These are phyloP conservation scores for Oligia strigilis DNA, from an alignment of 2,888 invertebrate species.

Conservation along the genomic window DNA sequence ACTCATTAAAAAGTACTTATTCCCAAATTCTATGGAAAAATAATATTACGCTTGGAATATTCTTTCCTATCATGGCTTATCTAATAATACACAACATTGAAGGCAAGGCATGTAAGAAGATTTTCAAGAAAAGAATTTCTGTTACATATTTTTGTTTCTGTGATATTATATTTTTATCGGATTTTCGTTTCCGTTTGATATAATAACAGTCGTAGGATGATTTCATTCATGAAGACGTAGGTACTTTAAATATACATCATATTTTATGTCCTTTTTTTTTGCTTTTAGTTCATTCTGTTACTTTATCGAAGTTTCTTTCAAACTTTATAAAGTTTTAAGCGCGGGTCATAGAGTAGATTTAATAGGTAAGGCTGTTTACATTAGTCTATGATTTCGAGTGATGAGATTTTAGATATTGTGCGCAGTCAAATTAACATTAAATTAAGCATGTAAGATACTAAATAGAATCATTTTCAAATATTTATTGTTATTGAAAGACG, in stretches of 20 bases:
- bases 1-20: neutral
- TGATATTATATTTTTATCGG: too few species aligned
- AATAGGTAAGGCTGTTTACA: neutral
- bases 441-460: neutral
- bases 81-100: too few species aligned
- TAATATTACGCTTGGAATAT: too few species aligned
- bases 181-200: neutral
- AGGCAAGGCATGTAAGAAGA: too few species aligned
- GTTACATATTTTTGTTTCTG: too few species aligned
- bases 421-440: neutral
- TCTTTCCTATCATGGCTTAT: too few species aligned
- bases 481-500: neutral
- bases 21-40: neutral
- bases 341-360: slow-evolving; percentile 14
- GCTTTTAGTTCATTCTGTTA: neutral
- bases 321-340: slow-evolving; percentile 24
- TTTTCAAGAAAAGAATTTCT: too few species aligned
- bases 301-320: neutral
- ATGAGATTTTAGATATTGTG: neutral
- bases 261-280: neutral
- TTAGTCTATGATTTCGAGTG: neutral
- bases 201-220: neutral
- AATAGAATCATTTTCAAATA: neutral
- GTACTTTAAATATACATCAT: neutral
- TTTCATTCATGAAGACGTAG: neutral